Evolutionary conservation across 30 jellyfish, hydroid and myxozoan species (phyloP).

Genomic region (Catostylus mosaicus): DNA sequence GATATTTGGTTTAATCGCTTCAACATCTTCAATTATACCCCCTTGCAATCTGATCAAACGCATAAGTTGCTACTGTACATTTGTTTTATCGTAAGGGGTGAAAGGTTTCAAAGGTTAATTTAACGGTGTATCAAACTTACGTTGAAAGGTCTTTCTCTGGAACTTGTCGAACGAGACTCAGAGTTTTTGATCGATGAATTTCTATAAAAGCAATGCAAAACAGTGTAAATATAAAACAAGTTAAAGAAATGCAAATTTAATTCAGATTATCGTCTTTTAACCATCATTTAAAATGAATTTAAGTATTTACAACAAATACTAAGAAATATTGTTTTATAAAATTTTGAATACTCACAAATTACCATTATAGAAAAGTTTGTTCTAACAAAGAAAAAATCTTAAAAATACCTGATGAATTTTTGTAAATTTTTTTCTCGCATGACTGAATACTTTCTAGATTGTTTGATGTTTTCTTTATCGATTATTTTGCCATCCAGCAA

Average conservation of each 20-base stretch:
- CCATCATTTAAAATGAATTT: too few species aligned
- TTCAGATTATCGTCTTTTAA: too few species aligned
- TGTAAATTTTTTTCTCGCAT: slow-evolving; percentile 40
- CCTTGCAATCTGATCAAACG: too few species aligned
- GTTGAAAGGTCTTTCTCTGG: background rate
- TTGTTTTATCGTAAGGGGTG: too few species aligned
- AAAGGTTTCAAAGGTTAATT: too few species aligned
- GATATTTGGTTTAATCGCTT: too few species aligned
- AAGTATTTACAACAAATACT: background rate
- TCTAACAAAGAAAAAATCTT: background rate
- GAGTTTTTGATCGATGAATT: background rate
- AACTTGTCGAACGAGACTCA: background rate
- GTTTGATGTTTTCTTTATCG: slow-evolving; percentile 40
- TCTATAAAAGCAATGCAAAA: background rate
- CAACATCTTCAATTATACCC: too few species aligned
- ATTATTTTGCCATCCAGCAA: background rate
- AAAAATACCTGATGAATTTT: slow-evolving; percentile 24
- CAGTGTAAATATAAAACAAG: background rate
- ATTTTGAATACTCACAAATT: background rate
- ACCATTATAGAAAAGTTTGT: background rate
- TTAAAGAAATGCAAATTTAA: background rate
- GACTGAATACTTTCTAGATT: slow-evolving; percentile 45
- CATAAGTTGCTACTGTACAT: too few species aligned
- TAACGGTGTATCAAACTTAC: background rate
- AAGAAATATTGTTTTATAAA: background rate